Base-by-base conservation (phyloP, 2,888 invertebrate genomes). In the Drosophila algonquin region DNA sequence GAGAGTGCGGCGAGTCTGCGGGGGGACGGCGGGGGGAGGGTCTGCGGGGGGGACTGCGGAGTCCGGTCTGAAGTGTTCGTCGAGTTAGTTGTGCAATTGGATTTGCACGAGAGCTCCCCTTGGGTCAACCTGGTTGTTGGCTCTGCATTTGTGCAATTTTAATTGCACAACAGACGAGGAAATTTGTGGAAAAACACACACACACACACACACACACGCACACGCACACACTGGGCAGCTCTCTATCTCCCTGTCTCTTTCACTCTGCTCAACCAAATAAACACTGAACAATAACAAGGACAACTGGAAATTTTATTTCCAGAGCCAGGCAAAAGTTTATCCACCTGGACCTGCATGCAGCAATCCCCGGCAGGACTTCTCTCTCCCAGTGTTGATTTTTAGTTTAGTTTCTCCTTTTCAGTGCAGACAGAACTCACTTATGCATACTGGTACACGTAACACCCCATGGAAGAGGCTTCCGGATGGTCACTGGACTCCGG, bases 291-390 rank as follows among this genome's bases (percentile, higher is more conserved):
- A 75, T 61, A 73, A 84, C 84, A 81, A 54, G 63, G 65, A 56
- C 73, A 73, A 63, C 61, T 79, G 61, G 60, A 77, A 77, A 83
- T 75, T 86, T 73, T 67, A 76, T 75, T 76, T 65, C 50, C 58
- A 52, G 35, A 45, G 35, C 44, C 53, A 35, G 61, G 50, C 72
- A 75, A 83, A 74, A 83, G 67, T 83, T 82, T 86, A 77, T 86
- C 65, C 73, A 77, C 55, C 63, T 60, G 65, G 10, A n/a, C 65
- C 40, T 40, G 40, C 14, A 40, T n/a, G 2, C n/a, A n/a, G 35
- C 35, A 14, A 14, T 5, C 35, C 21, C 3, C 16, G 12, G 10
- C 35, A 35, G 9, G 4, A 5, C 21, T 21, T 21, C 21, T 21
- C 21, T 21, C 21, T 56, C 27, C 46, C 52, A 57, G 70, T 68